Base-by-base conservation (phyloP, 2,797 vertebrate genomes). In the Prunella strophiata region DNA sequence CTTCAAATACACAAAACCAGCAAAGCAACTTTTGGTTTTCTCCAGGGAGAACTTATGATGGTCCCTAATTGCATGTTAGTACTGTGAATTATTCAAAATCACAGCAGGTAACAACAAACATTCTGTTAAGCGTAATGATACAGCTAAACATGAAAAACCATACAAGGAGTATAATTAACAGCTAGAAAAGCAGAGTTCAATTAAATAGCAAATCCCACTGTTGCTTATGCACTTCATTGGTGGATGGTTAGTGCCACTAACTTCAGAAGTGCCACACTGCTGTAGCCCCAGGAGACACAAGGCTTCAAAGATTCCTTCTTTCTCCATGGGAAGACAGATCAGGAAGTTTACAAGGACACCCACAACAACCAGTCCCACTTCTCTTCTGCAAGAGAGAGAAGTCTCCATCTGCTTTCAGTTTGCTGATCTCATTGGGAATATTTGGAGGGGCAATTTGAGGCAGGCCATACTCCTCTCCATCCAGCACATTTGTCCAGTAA, bases 41-140 rank as follows among this genome's bases (percentile, higher is more conserved):
- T 89, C 76, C 21, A 45, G 38, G 22, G 42, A 70, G 34, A 82
- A 61, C 6, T 34, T 20, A 52, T 6, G 63, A 78, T 38, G 19
- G 51, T 52, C 47, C 32, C 47, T 78, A 75, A 89, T 27, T 36
- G 47, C 48, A 66, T 30, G 26, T 29, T 50, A 80, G 61, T 34
- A 30, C 11, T 11, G 59, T 42, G 21, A 77, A 71, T 83, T 80
- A 89, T 88, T 85, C 21, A 96, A 88, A 90, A 90, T 63, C 78
- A 58, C 75, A 95, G 78, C 71, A 93, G 65, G 86, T 89, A 93
- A 61, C 47, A 89, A 47, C 61, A 88, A 94, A 85, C 57, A 91
- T 89, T 92, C 81, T 79, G 52, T 63, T 78, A 55, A 36, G 36
- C 0, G 0, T 48, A 93, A 89, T 36, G 65, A 88, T 40, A 54